A percentile compares a stretch with the other conserved stretches of the same genome.
phyloP scores from a whole-genome alignment of 2,113 vertebrate genomes.

The Puntigrus tetrazona region DNA sequence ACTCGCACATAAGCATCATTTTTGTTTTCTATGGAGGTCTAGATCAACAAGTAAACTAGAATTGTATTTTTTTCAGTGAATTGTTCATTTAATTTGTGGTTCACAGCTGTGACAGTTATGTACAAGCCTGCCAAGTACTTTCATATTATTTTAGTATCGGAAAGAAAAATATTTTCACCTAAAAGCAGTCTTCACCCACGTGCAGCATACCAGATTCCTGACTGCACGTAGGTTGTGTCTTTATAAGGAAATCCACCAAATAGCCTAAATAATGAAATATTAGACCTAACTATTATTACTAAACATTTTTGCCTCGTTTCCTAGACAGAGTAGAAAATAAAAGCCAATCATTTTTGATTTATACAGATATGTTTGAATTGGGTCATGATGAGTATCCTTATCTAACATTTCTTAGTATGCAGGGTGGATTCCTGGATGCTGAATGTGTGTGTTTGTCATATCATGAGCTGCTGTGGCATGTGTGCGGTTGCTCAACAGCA shows the following conservation, averaged over 20 bases:
- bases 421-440: constrained; percentile 6
- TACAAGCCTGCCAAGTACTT: background rate
- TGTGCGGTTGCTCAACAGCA: constrained; percentile 3
- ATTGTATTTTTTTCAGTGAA: background rate
- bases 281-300: background rate
- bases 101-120: background rate
- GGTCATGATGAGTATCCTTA: background rate
- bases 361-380: background rate
- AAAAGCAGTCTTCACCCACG: background rate
- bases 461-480: constrained; percentile 33
- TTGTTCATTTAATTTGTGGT: background rate
- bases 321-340: background rate
- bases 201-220: background rate
- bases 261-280: background rate
- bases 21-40: background rate
- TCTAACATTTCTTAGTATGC: background rate
- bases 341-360: background rate
- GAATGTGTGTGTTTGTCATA: constrained; percentile 19
- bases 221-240: background rate
- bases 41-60: background rate
- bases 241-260: background rate
- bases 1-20: background rate
- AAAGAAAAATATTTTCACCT: background rate
- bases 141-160: background rate
- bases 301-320: background rate